A percentile compares a stretch with the other conserved stretches of the same genome.
Evolutionary conservation across 2,797 vertebrate genomes (phyloP).

Genomic region (Danio kyathit): DNA sequence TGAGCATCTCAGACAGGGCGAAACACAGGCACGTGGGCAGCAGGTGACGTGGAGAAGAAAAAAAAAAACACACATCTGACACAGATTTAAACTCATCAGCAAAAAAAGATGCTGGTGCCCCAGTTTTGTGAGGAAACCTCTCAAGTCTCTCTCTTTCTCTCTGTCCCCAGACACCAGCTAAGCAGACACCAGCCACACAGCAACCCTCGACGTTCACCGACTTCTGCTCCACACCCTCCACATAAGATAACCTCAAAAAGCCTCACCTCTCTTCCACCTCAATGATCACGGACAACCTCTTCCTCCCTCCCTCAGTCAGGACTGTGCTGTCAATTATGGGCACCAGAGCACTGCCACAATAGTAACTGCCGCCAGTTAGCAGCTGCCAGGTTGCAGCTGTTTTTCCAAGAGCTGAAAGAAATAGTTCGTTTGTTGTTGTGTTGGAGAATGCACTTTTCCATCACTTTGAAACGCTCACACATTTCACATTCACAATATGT

Average conservation of each 20-base stretch:
- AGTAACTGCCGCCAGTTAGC: slow-evolving; percentile 6
- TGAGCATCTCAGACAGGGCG: slow-evolving; percentile 5
- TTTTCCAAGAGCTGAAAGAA: slow-evolving; percentile 12
- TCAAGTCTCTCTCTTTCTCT: slow-evolving; percentile 4
- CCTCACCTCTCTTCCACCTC: slow-evolving; percentile 9
- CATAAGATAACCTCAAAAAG: slow-evolving; percentile 17
- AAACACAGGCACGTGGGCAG: slow-evolving; percentile 16
- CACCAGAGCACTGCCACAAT: not conserved
- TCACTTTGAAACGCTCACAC: slow-evolving; percentile 8
- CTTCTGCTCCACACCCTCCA: slow-evolving; percentile 8
- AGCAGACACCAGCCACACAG: slow-evolving; percentile 33
- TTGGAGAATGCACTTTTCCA: not conserved
- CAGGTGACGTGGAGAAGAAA: not conserved
- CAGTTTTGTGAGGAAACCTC: slow-evolving; percentile 39
- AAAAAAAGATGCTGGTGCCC: slow-evolving; percentile 46
- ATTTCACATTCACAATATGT: slow-evolving; percentile 32
- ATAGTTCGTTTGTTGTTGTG: not conserved
- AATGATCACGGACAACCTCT: slow-evolving; percentile 8
- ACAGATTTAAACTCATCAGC: slow-evolving; percentile 42
- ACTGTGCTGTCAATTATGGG: slow-evolving; percentile 20
- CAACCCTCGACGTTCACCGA: not conserved
- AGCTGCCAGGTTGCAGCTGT: not conserved
- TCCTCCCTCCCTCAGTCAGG: not conserved
- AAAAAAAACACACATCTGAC: slow-evolving; percentile 32
- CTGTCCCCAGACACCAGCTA: slow-evolving; percentile 23